Evolutionary conservation across 1,140 invertebrate species (phyloP).

Genomic region (Copidosoma floridanum): DNA sequence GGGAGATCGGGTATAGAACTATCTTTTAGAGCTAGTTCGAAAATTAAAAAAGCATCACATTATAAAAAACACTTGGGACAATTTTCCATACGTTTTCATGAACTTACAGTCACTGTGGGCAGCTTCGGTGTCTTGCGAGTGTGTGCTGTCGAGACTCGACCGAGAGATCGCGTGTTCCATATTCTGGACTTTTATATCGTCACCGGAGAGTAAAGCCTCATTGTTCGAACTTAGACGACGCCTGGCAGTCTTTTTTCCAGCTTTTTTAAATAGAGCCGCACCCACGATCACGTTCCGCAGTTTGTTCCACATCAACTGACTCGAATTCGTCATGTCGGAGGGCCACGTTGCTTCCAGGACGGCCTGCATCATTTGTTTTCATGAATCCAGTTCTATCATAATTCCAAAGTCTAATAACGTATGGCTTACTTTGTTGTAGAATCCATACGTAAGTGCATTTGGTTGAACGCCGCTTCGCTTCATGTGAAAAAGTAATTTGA

Average conservation of each 20-base stretch:
- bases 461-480: conserved; percentile 90
- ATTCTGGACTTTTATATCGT: conserved; percentile 44
- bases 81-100: too few species aligned
- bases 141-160: conserved; percentile 52
- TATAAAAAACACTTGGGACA: too few species aligned
- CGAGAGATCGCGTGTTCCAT: conserved; percentile 51
- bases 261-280: conserved; percentile 80
- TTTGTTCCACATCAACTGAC: conserved; percentile 90
- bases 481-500: conserved; percentile 94
- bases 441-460: conserved; percentile 97
- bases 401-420: conserved; percentile 2
- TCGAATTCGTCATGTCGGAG: conserved; percentile 76
- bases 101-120: conserved; percentile 49
- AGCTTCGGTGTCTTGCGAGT: conserved; percentile 53
- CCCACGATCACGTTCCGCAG: conserved; percentile 88
- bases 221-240: conserved; percentile 51
- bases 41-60: too few species aligned
- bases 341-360: conserved; percentile 95
- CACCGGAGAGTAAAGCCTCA: conserved; percentile 38
- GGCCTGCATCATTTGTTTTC: conserved; percentile 59
- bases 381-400: too few species aligned
- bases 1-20: conserved; percentile 54
- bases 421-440: conserved; percentile 52
- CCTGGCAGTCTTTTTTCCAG: conserved; percentile 62
- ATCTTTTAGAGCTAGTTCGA: conserved; percentile 45